Conservation (phyloP, 2,113 vertebrate species). For the Scytalopus superciliaris region DNA sequence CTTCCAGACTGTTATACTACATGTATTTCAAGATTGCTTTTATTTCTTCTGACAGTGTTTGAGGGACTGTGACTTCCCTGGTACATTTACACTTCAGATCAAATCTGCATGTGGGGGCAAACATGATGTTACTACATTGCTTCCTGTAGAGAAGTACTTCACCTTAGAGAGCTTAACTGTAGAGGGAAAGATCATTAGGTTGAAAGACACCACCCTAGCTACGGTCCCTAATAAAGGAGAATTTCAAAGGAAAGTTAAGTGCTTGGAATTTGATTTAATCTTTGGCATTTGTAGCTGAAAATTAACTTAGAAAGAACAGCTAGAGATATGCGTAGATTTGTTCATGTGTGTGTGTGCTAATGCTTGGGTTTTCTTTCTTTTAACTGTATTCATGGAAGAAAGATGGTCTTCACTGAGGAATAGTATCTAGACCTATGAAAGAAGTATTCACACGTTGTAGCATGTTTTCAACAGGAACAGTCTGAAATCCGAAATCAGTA, state of each 20-base stretch:
- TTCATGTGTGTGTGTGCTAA: not conserved
- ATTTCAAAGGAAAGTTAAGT: slow-evolving; percentile 13
- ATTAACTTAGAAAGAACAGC: slow-evolving; percentile 27
- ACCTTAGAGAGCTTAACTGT: not conserved
- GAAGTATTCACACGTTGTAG: not conserved
- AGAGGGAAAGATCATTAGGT: not conserved
- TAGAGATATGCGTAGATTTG: slow-evolving; percentile 11
- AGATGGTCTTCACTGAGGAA: slow-evolving; percentile 49
- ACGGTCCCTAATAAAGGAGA: not conserved
- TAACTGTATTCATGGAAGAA: slow-evolving; percentile 46
- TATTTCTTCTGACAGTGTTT: not conserved
- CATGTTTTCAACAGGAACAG: slow-evolving; percentile 67
- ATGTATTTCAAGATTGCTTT: slow-evolving; percentile 32
- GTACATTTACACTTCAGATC: slow-evolving; percentile 45
- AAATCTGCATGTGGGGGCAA: slow-evolving; percentile 1
- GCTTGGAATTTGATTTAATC: slow-evolving; percentile 52
- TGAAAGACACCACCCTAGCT: not conserved
- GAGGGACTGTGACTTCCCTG: not conserved
- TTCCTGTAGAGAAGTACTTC: not conserved
- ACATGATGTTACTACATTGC: not conserved
- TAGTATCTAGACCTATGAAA: slow-evolving; percentile 41
- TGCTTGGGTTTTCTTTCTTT: slow-evolving; percentile 15
- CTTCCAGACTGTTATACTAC: slow-evolving; percentile 54
- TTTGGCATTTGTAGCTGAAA: slow-evolving; percentile 24
- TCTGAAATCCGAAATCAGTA: slow-evolving; percentile 53